Evolutionary conservation across 2,113 vertebrate genomes (phyloP).

Genomic region (Silurus glanis): DNA sequence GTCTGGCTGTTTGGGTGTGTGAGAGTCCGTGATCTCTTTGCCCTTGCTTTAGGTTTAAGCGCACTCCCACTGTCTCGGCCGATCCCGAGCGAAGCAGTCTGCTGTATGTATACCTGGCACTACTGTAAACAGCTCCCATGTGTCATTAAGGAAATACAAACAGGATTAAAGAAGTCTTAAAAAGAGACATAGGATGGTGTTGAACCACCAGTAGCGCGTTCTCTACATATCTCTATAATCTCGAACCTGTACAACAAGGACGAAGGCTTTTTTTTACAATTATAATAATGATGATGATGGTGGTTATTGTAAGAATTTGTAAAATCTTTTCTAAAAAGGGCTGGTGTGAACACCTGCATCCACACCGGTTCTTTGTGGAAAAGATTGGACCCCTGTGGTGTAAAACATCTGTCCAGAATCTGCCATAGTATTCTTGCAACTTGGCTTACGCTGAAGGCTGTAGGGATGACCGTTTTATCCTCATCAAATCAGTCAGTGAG

Average conservation of each 20-base stretch:
- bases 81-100: not conserved
- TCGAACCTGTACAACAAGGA: not conserved
- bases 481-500: not conserved
- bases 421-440: not conserved
- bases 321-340: too few species aligned
- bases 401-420: not conserved
- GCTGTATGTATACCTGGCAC: not conserved
- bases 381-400: too few species aligned
- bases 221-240: not conserved
- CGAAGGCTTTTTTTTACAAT: not conserved
- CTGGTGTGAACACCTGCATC: too few species aligned
- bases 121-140: not conserved
- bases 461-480: not conserved
- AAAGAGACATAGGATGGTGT: not conserved
- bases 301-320: too few species aligned
- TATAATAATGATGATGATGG: not conserved
- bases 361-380: not conserved
- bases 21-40: slow-evolving; percentile 14
- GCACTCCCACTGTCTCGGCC: not conserved
- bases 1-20: slow-evolving; percentile 14
- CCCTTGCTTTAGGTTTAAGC: not conserved
- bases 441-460: not conserved
- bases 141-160: not conserved
- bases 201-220: too few species aligned
- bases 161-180: not conserved